Evolutionary conservation across 2,797 vertebrate genomes (phyloP).

Genomic region (Sebastes hubbsi): DNA sequence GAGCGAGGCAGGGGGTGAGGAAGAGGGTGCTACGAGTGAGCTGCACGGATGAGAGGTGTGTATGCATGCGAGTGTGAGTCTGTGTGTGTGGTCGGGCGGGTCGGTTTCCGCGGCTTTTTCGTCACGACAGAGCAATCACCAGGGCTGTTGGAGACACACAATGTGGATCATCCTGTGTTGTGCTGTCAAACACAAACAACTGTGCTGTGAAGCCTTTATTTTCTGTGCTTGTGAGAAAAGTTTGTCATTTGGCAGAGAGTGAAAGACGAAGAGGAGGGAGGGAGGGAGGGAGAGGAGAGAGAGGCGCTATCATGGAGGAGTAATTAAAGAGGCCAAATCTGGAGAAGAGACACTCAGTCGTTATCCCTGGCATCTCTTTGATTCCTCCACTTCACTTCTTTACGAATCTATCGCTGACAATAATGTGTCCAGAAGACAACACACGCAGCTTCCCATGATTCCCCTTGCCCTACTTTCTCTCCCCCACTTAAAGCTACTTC

Average conservation of each 20-base stretch:
- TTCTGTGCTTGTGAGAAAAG: constrained; percentile 55
- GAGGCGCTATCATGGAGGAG: constrained; percentile 51
- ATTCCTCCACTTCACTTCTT: constrained; percentile 67
- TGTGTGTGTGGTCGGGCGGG: constrained; percentile 31
- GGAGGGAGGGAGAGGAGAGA: constrained; percentile 1
- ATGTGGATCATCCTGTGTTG: constrained; percentile 53
- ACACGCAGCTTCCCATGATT: constrained; percentile 23
- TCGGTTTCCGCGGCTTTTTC: constrained; percentile 54
- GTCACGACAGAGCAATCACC: constrained; percentile 63
- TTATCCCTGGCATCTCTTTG: constrained; percentile 76
- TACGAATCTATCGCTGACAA: constrained; percentile 60
- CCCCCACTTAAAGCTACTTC: constrained; percentile 52
- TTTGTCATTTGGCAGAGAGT: constrained; percentile 67
- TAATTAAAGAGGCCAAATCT: constrained; percentile 73
- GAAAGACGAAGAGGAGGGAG: constrained; percentile 39
- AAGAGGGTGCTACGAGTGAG: constrained; percentile 51
- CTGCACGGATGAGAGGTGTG: constrained; percentile 42
- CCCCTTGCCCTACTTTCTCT: constrained; percentile 64
- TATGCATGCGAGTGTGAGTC: not conserved
- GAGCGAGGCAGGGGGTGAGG: constrained; percentile 71
- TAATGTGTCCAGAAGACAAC: constrained; percentile 61
- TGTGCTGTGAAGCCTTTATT: constrained; percentile 64
- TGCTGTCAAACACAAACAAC: constrained; percentile 70
- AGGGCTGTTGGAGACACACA: constrained; percentile 43
- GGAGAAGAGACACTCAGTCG: constrained; percentile 39